A percentile compares a stretch with the other conserved stretches of the same genome.
Conservation (phyloP, 2,113 vertebrate species). For the Boulengerochromis microlepis region DNA sequence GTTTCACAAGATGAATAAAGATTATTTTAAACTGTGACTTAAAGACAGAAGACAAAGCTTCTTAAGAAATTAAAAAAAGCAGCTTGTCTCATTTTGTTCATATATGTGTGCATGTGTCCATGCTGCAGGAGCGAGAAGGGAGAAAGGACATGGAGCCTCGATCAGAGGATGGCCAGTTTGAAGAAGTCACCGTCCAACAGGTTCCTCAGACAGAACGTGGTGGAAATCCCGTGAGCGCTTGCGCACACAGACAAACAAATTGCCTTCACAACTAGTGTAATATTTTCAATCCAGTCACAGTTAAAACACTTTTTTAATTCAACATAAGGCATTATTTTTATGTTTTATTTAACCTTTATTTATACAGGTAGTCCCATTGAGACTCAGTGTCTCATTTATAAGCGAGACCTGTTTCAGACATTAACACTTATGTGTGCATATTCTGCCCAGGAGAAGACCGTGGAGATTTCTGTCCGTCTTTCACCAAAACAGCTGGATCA, state of each 20-base stretch:
- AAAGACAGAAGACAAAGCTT: neutral
- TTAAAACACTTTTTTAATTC: neutral
- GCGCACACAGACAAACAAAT: neutral
- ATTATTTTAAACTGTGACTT: neutral
- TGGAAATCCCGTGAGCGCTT: slow-evolving; percentile 32
- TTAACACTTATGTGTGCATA: neutral
- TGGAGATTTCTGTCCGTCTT: slow-evolving; percentile 53
- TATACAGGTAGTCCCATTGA: neutral
- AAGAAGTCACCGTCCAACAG: slow-evolving; percentile 35
- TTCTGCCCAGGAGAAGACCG: slow-evolving; percentile 41
- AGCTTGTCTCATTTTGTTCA: neutral
- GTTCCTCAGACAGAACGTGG: neutral
- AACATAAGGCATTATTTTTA: neutral
- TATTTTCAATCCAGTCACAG: neutral
- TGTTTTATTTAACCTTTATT: neutral
- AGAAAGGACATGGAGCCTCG: slow-evolving; percentile 56
- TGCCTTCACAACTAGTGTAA: neutral
- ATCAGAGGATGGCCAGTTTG: slow-evolving; percentile 49
- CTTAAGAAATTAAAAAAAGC: neutral
- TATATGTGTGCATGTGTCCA: neutral
- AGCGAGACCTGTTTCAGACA: neutral
- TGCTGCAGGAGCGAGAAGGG: slow-evolving; percentile 58
- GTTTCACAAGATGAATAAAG: neutral
- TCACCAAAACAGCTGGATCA: slow-evolving; percentile 56
- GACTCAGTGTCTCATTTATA: neutral